phyloP scores from a whole-genome alignment of 2,113 vertebrate species.

The Coturnix japonica region DNA sequence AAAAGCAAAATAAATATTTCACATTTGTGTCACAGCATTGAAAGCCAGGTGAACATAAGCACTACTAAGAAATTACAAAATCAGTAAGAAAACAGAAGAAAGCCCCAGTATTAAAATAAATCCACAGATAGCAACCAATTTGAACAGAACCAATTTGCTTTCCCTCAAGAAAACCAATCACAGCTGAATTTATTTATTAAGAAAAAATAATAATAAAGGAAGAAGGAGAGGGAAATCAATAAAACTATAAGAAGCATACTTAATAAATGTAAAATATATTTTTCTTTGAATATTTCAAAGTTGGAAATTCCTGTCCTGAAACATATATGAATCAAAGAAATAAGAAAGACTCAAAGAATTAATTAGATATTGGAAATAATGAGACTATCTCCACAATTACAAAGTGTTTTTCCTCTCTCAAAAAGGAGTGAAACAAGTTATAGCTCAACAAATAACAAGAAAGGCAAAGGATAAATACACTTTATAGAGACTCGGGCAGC shows the following conservation, averaged over 20 bases:
- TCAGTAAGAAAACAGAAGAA: slow-evolving; percentile 15
- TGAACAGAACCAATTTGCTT: slow-evolving; percentile 4
- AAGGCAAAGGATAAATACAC: slow-evolving; percentile 24
- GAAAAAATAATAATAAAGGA: not conserved
- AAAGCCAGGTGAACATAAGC: slow-evolving; percentile 9
- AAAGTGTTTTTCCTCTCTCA: not conserved
- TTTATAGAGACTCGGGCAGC: not conserved
- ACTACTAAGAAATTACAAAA: not conserved
- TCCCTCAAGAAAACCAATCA: slow-evolving; percentile 4
- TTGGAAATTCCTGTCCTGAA: not conserved
- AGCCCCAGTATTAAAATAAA: not conserved
- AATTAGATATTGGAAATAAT: slow-evolving; percentile 15
- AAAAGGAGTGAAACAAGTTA: not conserved
- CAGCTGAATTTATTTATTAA: slow-evolving; percentile 6
- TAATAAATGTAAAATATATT: not conserved
- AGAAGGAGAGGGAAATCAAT: not conserved
- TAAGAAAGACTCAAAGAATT: not conserved
- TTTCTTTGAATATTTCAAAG: slow-evolving; percentile 6
- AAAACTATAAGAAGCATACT: not conserved
- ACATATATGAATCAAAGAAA: not conserved
- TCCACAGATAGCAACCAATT: not conserved
- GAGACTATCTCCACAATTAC: not conserved
- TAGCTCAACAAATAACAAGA: slow-evolving; percentile 33
- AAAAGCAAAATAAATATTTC: slow-evolving; percentile 26
- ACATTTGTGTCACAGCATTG: not conserved